Evolutionary conservation across 1,140 invertebrate genomes (phyloP).

Genomic region (Mizuhopecten yessoensis): DNA sequence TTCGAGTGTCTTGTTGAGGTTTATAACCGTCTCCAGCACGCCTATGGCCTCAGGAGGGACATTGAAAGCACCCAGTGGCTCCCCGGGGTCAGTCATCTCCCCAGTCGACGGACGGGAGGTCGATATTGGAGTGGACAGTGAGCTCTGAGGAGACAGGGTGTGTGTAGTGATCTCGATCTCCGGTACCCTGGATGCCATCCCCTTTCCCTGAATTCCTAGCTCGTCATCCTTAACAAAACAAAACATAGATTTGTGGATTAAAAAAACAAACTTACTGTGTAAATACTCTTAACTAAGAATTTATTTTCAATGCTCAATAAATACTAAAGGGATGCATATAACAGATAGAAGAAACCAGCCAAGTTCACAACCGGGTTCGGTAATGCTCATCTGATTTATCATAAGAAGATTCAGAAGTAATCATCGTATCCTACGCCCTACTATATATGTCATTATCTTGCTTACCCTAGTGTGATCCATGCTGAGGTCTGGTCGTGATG

Average conservation of each 20-base stretch:
- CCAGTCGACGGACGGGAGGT: conserved; percentile 56
- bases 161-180: conserved; percentile 61
- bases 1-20: conserved; percentile 70
- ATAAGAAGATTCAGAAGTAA: no score
- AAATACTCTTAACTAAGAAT: no score
- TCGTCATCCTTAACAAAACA: conserved; percentile 58
- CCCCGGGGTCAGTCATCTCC: conserved; percentile 53
- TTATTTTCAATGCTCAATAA: no score
- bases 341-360: no score
- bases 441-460: no score
- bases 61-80: conserved; percentile 60
- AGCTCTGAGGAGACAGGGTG: conserved; percentile 45
- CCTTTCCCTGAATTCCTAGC: conserved; percentile 65
- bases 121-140: conserved; percentile 47
- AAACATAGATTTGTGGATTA: no score
- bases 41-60: conserved; percentile 65
- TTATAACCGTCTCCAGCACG: conserved; percentile 69
- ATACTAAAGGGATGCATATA: no score
- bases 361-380: no score
- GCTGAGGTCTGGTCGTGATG: conserved; percentile 56
- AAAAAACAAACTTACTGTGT: no score
- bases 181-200: conserved; percentile 58
- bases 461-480: conserved; percentile 59
- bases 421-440: no score
- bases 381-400: no score